phyloP scores from a whole-genome alignment of 2,113 vertebrate genomes.

The Hippolais icterina region DNA sequence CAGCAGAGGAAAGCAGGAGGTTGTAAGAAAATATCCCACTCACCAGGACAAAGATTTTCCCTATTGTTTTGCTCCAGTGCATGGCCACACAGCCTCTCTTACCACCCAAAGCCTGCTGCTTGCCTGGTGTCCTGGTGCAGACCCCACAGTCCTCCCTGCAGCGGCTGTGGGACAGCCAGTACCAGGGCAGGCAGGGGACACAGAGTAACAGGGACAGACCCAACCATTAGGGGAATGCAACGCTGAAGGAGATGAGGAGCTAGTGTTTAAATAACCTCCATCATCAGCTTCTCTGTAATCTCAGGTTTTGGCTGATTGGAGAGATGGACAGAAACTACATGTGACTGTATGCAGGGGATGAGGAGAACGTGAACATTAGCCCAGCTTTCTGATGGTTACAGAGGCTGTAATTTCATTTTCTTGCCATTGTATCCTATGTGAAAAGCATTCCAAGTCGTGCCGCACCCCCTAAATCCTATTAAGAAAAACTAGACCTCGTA shows the following conservation, averaged over 20 bases:
- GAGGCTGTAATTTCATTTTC: not conserved
- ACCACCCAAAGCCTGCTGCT: not conserved
- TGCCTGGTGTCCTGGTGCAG: not conserved
- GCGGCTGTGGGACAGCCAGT: not conserved
- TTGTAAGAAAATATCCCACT: not conserved
- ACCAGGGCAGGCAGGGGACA: not conserved
- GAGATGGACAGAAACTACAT: not conserved
- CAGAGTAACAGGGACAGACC: not conserved
- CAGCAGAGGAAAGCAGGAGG: not conserved
- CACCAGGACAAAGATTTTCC: not conserved
- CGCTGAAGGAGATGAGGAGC: not conserved
- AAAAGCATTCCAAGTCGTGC: not conserved
- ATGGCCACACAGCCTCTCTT: not conserved
- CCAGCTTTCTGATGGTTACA: not conserved
- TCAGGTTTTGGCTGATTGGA: not conserved
- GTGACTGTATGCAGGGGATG: not conserved
- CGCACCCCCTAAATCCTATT: not conserved
- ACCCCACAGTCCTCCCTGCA: not conserved
- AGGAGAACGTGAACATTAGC: not conserved
- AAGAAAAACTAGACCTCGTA: not conserved
- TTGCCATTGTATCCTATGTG: not conserved
- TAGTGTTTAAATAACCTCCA: not conserved
- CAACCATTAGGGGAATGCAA: not conserved
- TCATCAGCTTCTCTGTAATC: not conserved
- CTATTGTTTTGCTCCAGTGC: fast-evolving